phyloP scores from a whole-genome alignment of 2,113 vertebrate genomes.

The Lagenorhynchus albirostris region DNA sequence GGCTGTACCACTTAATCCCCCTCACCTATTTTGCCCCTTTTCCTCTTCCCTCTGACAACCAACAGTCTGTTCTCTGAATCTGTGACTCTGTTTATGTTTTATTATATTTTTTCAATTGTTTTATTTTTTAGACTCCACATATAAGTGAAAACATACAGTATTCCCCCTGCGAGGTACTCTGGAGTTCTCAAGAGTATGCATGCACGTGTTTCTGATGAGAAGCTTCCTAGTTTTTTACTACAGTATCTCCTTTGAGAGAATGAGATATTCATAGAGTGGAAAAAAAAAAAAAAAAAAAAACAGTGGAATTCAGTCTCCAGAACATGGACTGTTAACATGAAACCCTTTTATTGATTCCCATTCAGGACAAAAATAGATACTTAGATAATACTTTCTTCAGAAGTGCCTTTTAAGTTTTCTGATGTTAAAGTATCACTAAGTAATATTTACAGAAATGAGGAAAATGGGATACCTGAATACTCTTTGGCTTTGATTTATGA shows the following conservation, averaged over 20 bases:
- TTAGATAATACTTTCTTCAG: background rate
- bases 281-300: background rate
- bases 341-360: background rate
- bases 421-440: background rate
- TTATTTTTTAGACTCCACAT: background rate
- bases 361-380: background rate
- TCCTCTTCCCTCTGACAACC: background rate
- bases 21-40: background rate
- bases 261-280: background rate
- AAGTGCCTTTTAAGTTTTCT: background rate
- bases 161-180: background rate
- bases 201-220: background rate
- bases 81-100: background rate
- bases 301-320: background rate
- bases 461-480: background rate
- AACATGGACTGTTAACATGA: background rate
- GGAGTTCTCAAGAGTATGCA: background rate
- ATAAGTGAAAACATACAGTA: background rate
- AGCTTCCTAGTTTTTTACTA: background rate
- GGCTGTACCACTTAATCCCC: background rate
- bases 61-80: background rate
- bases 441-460: background rate
- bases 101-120: background rate
- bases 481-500: background rate
- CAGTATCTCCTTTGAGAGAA: background rate